Conservation (phyloP, 1,140 invertebrate genomes). For the Trichonephila clavata region DNA sequence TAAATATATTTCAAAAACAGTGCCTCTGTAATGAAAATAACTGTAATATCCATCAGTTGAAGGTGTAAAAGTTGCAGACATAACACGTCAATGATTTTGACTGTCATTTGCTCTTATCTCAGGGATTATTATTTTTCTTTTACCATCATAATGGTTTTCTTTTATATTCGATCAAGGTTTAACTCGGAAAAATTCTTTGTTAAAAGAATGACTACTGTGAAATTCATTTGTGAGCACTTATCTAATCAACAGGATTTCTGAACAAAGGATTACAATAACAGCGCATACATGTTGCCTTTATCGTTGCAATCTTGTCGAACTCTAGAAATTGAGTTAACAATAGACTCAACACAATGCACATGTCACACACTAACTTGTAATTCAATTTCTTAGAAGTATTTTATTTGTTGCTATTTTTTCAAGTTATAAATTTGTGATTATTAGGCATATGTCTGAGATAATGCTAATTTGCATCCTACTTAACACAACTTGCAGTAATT, state of each 20-base stretch:
- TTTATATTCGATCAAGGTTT: constrained; percentile 4
- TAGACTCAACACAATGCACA: background rate
- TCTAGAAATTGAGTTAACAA: background rate
- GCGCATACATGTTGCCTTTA: background rate
- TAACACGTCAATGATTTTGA: background rate
- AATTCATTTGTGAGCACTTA: background rate
- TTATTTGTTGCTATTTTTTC: background rate
- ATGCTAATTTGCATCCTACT: background rate
- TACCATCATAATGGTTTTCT: background rate
- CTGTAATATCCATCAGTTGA: too few relatives aligned
- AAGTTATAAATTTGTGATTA: background rate
- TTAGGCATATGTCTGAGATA: background rate
- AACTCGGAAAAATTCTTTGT: background rate
- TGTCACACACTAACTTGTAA: background rate
- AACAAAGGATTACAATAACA: background rate
- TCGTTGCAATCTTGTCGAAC: background rate
- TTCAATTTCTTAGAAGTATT: background rate
- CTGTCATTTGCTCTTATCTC: background rate
- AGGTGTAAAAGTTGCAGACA: background rate
- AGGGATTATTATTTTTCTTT: background rate
- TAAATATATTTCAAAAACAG: too few relatives aligned
- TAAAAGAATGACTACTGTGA: background rate
- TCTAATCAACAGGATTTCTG: background rate
- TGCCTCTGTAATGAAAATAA: too few relatives aligned
- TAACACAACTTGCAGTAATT: background rate